Percentiles rank a stretch among this genome's conserved stretches.
phyloP scores from a whole-genome alignment of 1,140 invertebrate species.

The Charaxes varanes region DNA sequence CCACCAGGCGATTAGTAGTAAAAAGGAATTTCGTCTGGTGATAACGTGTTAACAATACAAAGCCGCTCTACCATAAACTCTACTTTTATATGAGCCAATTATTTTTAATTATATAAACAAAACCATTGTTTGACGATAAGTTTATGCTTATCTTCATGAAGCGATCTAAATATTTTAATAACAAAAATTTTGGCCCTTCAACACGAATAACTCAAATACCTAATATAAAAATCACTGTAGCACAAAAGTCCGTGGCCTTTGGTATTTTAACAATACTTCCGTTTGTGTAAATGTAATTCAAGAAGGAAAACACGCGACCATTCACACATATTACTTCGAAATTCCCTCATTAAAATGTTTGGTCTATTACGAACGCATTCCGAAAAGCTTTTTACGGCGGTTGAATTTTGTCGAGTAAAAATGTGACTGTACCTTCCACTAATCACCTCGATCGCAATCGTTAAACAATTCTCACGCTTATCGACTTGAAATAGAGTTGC shows the following conservation, averaged over 20 bases:
- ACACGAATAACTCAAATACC: background rate
- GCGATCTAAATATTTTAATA: background rate
- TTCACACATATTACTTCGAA: slow-evolving; percentile 44
- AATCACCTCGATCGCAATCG: too few relatives aligned
- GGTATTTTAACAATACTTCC: slow-evolving; percentile 64
- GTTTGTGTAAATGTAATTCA: slow-evolving; percentile 23
- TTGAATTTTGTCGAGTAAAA: slow-evolving; percentile 37
- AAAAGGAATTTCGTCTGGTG: too few relatives aligned
- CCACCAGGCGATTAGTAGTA: too few relatives aligned
- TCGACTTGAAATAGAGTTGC: background rate
- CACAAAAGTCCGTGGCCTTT: slow-evolving; percentile 1
- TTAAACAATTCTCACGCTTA: slow-evolving; percentile 4
- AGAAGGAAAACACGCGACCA: slow-evolving; percentile 27
- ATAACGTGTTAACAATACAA: too few relatives aligned
- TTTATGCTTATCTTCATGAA: too few relatives aligned
- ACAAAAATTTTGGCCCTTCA: background rate
- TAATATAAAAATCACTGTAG: background rate
- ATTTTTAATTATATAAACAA: too few relatives aligned
- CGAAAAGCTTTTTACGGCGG: slow-evolving; percentile 37
- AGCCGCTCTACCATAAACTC: too few relatives aligned
- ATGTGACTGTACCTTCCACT: slow-evolving; percentile 10
- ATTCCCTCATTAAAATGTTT: slow-evolving; percentile 66
- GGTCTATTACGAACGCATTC: slow-evolving; percentile 47
- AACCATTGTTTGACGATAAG: too few relatives aligned
- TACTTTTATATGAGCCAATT: too few relatives aligned